Evolutionary conservation across 2,113 vertebrate genomes (phyloP).

Genomic region (Parotia lawesii): DNA sequence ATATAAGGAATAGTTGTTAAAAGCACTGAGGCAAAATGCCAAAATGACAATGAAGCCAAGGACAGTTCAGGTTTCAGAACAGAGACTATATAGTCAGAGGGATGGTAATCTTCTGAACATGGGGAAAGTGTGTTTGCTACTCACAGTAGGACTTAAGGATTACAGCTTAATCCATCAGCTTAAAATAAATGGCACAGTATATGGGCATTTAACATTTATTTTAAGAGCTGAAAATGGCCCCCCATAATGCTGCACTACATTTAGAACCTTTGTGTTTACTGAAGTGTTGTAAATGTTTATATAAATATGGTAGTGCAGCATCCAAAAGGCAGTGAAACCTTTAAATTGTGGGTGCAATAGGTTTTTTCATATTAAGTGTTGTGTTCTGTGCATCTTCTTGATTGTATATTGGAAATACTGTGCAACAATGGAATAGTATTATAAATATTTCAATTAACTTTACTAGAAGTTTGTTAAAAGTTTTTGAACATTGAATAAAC

Average conservation of each 20-base stretch:
- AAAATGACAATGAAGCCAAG: conserved; percentile 15
- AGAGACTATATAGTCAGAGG: neutral
- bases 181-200: conserved; percentile 38
- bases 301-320: conserved; percentile 73
- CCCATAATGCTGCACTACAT: conserved; percentile 74
- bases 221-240: conserved; percentile 57
- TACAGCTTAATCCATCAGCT: conserved; percentile 34
- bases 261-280: conserved; percentile 80
- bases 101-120: neutral
- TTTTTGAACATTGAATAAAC: conserved; percentile 80
- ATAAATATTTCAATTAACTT: conserved; percentile 80
- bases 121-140: neutral
- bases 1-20: neutral
- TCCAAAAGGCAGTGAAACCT: conserved; percentile 75
- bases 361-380: conserved; percentile 67
- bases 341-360: conserved; percentile 84
- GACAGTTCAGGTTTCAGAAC: neutral
- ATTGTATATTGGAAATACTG: conserved; percentile 82
- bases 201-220: conserved; percentile 56
- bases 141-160: neutral
- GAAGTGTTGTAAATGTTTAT: conserved; percentile 80
- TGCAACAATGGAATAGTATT: conserved; percentile 77
- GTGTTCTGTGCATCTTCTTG: conserved; percentile 73
- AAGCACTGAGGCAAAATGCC: conserved; percentile 26
- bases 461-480: conserved; percentile 82